phyloP scores from a whole-genome alignment of 2,888 invertebrate genomes.

The Gymnocheta viridis region DNA sequence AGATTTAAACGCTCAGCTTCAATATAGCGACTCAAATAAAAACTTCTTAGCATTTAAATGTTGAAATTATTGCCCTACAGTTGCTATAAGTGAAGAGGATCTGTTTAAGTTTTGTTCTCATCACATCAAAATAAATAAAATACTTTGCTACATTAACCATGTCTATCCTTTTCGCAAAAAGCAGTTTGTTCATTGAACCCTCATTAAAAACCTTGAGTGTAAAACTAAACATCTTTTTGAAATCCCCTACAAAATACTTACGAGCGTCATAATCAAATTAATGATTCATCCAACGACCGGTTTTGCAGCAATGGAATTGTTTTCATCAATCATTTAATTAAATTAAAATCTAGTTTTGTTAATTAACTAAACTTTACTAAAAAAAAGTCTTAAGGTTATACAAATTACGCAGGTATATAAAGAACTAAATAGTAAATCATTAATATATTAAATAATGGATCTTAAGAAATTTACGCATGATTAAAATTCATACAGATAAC shows the following conservation, averaged over 20 bases:
- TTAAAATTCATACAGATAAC: neutral
- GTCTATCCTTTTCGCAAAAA: neutral
- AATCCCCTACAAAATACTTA: neutral
- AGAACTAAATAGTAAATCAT: neutral
- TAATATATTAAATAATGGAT: neutral
- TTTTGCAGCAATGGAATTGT: neutral
- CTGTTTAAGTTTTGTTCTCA: neutral
- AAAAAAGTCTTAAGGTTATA: neutral
- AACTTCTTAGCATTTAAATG: neutral
- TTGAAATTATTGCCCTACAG: neutral
- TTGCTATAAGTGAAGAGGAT: neutral
- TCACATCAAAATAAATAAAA: neutral
- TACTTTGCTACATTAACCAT: neutral
- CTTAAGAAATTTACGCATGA: neutral
- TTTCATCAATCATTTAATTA: slow-evolving; percentile 27
- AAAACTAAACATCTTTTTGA: neutral
- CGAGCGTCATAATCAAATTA: neutral
- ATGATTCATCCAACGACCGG: slow-evolving; percentile 8
- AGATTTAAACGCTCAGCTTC: too few relatives aligned
- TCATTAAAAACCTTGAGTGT: slow-evolving; percentile 3
- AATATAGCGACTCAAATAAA: too few relatives aligned
- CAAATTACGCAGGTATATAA: neutral
- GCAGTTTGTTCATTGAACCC: neutral
- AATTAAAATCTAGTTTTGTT: slow-evolving; percentile 3
- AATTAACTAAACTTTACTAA: neutral